Conservation (phyloP, 2,113 vertebrate species). For the Henicopernis longicauda region DNA sequence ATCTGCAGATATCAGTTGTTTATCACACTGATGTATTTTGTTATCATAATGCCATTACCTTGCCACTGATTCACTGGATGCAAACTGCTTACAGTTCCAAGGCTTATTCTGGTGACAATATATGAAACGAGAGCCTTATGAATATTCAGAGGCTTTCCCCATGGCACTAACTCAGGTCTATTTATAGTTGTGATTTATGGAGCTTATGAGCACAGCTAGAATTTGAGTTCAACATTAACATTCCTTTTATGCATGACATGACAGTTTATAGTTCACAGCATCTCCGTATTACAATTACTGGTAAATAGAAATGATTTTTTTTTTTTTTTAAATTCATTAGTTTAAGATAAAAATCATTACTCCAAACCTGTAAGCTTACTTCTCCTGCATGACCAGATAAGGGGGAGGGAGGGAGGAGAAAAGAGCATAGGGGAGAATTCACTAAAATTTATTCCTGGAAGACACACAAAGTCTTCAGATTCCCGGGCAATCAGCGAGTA, state of each 20-base stretch:
- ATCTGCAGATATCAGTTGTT: constrained; percentile 32
- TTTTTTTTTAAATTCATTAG: not conserved
- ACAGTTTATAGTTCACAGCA: constrained; percentile 15
- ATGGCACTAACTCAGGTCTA: not conserved
- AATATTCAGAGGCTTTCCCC: constrained; percentile 45
- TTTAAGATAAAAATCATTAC: not conserved
- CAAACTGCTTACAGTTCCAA: constrained; percentile 2
- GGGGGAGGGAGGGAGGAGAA: not conserved
- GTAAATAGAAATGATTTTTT: not conserved
- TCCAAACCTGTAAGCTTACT: not conserved
- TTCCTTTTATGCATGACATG: not conserved
- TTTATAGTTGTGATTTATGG: constrained; percentile 33
- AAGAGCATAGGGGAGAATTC: not conserved
- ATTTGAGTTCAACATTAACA: constrained; percentile 1
- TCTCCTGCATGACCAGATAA: not conserved
- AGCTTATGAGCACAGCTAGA: constrained; percentile 17
- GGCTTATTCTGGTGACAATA: not conserved
- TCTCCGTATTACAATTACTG: not conserved
- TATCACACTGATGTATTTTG: constrained; percentile 44
- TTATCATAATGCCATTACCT: constrained; percentile 36
- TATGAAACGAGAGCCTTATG: not conserved
- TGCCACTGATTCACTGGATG: constrained; percentile 3
- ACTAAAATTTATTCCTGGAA: not conserved
- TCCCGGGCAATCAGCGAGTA: not conserved
- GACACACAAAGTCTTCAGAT: not conserved